Conservation (phyloP, 2,888 invertebrate species). For the Rotaria sp. region DNA sequence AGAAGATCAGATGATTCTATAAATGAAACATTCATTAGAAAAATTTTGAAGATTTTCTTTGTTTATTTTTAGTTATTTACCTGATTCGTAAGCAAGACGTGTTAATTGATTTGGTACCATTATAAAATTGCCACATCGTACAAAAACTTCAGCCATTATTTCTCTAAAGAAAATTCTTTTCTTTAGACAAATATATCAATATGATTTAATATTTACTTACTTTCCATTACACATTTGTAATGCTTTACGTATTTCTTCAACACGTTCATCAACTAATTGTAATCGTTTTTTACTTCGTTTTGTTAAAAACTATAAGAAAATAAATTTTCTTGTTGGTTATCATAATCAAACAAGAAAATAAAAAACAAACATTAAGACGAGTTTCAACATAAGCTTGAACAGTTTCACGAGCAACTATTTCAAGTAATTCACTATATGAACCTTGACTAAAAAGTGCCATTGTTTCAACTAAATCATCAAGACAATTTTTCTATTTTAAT, state of each 20-base stretch:
- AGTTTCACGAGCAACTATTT: background rate
- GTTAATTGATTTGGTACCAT: background rate
- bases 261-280: background rate
- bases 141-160: background rate
- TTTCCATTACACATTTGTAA: background rate
- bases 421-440: background rate
- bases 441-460: slow-evolving; percentile 8
- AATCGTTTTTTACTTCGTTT: slow-evolving; percentile 25
- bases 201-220: background rate
- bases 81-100: background rate
- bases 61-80: background rate
- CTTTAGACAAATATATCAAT: background rate
- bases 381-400: background rate
- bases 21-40: background rate
- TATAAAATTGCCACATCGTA: background rate
- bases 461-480: background rate
- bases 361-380: slow-evolving; percentile 1
- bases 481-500: background rate
- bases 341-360: background rate
- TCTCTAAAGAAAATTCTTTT: background rate
- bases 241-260: slow-evolving; percentile 6
- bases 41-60: too few relatives aligned
- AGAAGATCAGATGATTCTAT: slow-evolving; percentile 1
- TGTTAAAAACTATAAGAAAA: background rate
- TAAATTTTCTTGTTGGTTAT: background rate